Evolutionary conservation across 2,888 invertebrate genomes (phyloP).

Genomic region (Latrodectus elegans): DNA sequence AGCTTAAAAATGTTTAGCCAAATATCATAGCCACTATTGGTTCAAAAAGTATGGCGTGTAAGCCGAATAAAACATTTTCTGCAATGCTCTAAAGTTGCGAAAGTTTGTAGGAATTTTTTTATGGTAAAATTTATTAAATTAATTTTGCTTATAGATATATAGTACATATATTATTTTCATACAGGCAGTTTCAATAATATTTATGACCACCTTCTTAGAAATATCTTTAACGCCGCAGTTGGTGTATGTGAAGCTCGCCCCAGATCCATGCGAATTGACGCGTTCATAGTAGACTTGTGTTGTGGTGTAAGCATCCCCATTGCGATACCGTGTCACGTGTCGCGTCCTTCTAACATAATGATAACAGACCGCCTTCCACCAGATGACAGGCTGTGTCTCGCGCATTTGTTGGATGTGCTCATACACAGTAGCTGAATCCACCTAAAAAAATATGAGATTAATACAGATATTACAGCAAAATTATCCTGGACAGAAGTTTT

Average conservation of each 20-base stretch:
- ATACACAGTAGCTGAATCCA: constrained; percentile 82
- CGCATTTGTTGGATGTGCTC: constrained; percentile 82
- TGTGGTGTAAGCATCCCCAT: constrained; percentile 87
- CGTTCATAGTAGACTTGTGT: constrained; percentile 89
- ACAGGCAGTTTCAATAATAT: too few species aligned
- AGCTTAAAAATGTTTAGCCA: too few species aligned
- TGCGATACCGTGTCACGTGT: constrained; percentile 82
- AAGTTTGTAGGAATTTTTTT: too few species aligned
- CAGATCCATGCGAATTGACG: constrained; percentile 86
- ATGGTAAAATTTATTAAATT: too few species aligned
- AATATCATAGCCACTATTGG: too few species aligned
- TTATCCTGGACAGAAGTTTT: neutral
- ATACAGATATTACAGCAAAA: neutral
- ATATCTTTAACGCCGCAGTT: constrained; percentile 86
- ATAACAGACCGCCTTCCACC: constrained; percentile 91
- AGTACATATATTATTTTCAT: too few species aligned
- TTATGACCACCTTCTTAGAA: constrained; percentile 78
- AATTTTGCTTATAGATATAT: too few species aligned
- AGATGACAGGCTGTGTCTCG: constrained; percentile 84
- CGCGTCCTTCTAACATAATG: constrained; percentile 84
- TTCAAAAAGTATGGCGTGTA: too few species aligned
- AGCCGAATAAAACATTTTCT: too few species aligned
- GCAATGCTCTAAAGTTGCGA: too few species aligned
- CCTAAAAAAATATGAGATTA: constrained; percentile 72
- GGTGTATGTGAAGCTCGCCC: constrained; percentile 85